A percentile compares a stretch with the other conserved stretches of the same genome.
Conservation (phyloP, 2,797 vertebrate genomes). For the Heliangelus exortis region DNA sequence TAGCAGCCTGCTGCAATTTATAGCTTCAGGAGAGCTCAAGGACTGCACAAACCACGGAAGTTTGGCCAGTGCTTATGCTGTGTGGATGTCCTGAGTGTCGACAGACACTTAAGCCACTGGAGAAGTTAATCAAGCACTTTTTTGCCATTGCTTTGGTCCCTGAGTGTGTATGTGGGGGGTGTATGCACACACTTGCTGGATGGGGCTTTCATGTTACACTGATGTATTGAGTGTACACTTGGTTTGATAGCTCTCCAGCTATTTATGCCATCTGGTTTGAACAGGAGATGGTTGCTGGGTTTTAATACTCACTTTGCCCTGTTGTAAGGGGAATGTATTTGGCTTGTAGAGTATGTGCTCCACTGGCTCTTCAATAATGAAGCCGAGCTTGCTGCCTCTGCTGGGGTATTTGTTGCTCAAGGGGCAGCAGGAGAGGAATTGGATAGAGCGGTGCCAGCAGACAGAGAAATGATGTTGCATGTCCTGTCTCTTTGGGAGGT, state of each 20-base stretch:
- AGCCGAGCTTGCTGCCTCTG: not conserved
- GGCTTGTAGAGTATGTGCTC: constrained; percentile 29
- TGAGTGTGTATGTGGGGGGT: not conserved
- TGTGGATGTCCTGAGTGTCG: not conserved
- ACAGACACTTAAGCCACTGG: constrained; percentile 37
- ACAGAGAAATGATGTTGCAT: constrained; percentile 18
- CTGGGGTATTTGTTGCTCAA: constrained; percentile 38
- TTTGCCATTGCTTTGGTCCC: constrained; percentile 35
- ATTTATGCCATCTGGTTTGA: constrained; percentile 60
- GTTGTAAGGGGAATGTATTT: not conserved
- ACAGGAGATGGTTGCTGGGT: constrained; percentile 48
- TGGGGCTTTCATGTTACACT: constrained; percentile 10
- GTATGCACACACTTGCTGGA: not conserved
- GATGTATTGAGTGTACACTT: constrained; percentile 17
- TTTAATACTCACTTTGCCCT: constrained; percentile 7
- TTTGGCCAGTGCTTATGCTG: constrained; percentile 12
- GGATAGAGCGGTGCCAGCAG: constrained; percentile 48
- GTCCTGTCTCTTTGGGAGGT: constrained; percentile 7
- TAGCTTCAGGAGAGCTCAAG: constrained; percentile 37
- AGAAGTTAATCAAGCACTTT: constrained; percentile 33
- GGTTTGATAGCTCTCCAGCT: constrained; percentile 55
- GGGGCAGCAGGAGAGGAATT: not conserved
- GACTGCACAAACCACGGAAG: not conserved
- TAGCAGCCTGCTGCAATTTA: constrained; percentile 31
- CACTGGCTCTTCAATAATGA: constrained; percentile 26